phyloP scores from a whole-genome alignment of 2,113 vertebrate genomes.

The Lanius collurio region DNA sequence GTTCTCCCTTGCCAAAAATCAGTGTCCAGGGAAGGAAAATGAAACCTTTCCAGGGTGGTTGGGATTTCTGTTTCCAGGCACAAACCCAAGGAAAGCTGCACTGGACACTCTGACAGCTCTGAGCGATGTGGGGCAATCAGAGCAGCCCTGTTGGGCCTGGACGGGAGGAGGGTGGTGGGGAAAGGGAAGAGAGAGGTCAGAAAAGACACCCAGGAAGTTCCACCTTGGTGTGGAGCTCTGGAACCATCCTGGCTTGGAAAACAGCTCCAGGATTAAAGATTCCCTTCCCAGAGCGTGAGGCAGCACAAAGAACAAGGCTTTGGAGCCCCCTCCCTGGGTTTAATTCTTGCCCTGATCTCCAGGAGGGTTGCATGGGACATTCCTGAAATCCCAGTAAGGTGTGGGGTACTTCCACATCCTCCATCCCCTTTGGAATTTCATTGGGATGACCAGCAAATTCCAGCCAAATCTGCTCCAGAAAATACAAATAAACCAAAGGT shows the following conservation, averaged over 20 bases:
- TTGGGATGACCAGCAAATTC: neutral
- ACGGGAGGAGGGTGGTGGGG: neutral
- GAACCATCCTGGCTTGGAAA: neutral
- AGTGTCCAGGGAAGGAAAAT: neutral
- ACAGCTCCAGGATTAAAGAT: neutral
- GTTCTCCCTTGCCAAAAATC: slow-evolving; percentile 30
- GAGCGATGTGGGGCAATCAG: neutral
- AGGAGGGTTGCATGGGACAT: neutral
- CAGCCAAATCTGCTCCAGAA: neutral
- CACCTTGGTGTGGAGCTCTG: neutral
- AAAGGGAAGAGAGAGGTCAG: neutral
- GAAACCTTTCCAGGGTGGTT: slow-evolving; percentile 24
- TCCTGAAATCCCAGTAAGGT: neutral
- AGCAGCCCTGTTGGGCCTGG: neutral
- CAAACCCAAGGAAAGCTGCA: neutral
- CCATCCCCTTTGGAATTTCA: neutral
- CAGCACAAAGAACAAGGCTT: neutral
- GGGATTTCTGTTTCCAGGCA: slow-evolving; percentile 48
- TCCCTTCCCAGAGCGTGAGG: neutral
- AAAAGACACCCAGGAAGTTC: neutral
- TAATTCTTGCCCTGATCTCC: neutral
- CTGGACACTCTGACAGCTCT: neutral
- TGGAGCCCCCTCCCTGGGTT: neutral
- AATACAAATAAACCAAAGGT: neutral
- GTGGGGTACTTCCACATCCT: neutral